Conservation (phyloP, 2,113 vertebrate species). For the Chloropsis cyanopogon region DNA sequence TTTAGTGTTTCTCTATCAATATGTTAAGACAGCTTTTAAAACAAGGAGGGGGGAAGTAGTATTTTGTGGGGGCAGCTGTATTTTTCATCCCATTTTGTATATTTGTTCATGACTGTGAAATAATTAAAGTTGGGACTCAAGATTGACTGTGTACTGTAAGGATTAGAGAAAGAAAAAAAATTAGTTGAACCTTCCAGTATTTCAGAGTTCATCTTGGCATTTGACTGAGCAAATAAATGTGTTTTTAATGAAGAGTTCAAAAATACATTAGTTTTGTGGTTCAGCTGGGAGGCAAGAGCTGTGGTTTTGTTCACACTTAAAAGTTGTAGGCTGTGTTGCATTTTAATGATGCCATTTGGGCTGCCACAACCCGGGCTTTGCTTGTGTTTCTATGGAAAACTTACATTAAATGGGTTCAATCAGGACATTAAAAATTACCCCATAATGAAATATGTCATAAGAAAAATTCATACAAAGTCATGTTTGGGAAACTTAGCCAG, state of each 20-base stretch:
- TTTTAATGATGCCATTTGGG: conserved; percentile 39
- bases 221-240: conserved; percentile 52
- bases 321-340: conserved; percentile 33
- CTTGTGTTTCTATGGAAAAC: conserved; percentile 2
- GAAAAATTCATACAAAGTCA: neutral
- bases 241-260: conserved; percentile 47
- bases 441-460: neutral
- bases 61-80: neutral
- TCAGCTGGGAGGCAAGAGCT: conserved; percentile 49
- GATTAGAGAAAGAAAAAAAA: neutral
- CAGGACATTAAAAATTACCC: neutral
- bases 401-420: neutral
- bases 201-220: conserved; percentile 32
- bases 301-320: conserved; percentile 53
- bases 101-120: neutral
- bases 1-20: neutral
- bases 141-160: neutral
- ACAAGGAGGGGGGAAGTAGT: neutral
- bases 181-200: neutral
- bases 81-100: neutral
- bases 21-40: neutral
- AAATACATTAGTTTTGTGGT: conserved; percentile 52
- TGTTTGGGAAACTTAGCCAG: neutral
- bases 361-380: neutral
- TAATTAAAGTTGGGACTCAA: neutral